These are phyloP conservation scores for Tachypleus tridentatus DNA, from an alignment of 1,140 invertebrate genomes.

Conservation along the genomic window DNA sequence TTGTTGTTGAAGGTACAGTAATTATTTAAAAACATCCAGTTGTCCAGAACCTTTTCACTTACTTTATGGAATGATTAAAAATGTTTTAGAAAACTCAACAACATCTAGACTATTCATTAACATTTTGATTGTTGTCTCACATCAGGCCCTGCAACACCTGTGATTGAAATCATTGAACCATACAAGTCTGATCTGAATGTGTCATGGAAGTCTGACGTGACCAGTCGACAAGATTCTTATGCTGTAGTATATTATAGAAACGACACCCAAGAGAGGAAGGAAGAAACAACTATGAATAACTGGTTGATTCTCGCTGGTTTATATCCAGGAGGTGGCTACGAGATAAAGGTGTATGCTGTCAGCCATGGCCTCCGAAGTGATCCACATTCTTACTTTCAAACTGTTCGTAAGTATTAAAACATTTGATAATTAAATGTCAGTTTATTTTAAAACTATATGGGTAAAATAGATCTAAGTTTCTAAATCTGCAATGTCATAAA, in stretches of 20 bases:
- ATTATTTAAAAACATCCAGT: no score
- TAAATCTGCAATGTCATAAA: no score
- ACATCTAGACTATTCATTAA: no score
- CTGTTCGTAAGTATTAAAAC: slow-evolving; percentile 49
- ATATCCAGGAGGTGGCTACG: slow-evolving; percentile 75
- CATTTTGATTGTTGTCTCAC: no score
- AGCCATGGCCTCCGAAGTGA: slow-evolving; percentile 72
- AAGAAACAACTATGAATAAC: slow-evolving; percentile 44
- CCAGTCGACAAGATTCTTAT: slow-evolving; percentile 76
- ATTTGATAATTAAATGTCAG: no score
- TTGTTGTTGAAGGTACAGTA: no score
- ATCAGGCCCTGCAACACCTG: slow-evolving; percentile 58
- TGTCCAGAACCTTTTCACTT: no score
- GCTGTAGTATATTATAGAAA: slow-evolving; percentile 68
- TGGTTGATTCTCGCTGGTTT: slow-evolving; percentile 59
- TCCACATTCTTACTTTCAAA: slow-evolving; percentile 73
- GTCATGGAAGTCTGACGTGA: slow-evolving; percentile 86
- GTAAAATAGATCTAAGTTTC: no score
- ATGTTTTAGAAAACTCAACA: no score
- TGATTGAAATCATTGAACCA: slow-evolving; percentile 67
- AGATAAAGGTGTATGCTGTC: slow-evolving; percentile 75
- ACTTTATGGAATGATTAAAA: no score
- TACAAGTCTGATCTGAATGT: slow-evolving; percentile 49
- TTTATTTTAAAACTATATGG: no score
- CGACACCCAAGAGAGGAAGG: slow-evolving; percentile 50